Evolutionary conservation across 2,888 invertebrate genomes (phyloP).

Genomic region (Andrena flavipes): DNA sequence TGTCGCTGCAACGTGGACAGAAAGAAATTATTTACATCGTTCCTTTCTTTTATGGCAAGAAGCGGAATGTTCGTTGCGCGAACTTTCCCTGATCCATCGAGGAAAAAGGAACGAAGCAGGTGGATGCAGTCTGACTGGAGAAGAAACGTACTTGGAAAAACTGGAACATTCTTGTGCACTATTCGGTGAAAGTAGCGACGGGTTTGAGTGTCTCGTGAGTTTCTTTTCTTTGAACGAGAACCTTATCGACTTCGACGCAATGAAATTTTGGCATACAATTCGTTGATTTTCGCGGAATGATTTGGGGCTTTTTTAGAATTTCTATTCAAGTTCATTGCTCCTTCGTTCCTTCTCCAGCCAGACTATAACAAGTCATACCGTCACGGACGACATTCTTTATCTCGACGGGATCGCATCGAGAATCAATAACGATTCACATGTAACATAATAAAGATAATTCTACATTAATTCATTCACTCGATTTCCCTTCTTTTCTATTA

Average conservation of each 20-base stretch:
- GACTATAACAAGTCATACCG: background rate
- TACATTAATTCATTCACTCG: too few species aligned
- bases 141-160: background rate
- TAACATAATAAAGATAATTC: background rate
- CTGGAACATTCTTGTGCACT: too few species aligned
- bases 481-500: too few species aligned
- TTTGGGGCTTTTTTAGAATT: too few species aligned
- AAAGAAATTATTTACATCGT: conserved; percentile 74
- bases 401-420: conserved; percentile 14
- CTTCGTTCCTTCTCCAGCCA: background rate
- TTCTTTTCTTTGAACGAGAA: too few species aligned
- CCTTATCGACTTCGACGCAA: too few species aligned
- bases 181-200: too few species aligned
- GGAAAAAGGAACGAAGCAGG: conserved; percentile 12
- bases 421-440: conserved; percentile 9
- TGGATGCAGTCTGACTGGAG: background rate
- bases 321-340: too few species aligned
- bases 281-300: too few species aligned
- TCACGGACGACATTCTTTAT: background rate
- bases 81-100: conserved; percentile 51
- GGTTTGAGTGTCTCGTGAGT: too few species aligned
- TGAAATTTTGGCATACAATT: too few species aligned
- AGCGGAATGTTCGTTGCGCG: conserved; percentile 63
- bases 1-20: conserved; percentile 46
- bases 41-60: conserved; percentile 68